Conservation (phyloP, 2,888 invertebrate genomes). For the Oscheius onirici region DNA sequence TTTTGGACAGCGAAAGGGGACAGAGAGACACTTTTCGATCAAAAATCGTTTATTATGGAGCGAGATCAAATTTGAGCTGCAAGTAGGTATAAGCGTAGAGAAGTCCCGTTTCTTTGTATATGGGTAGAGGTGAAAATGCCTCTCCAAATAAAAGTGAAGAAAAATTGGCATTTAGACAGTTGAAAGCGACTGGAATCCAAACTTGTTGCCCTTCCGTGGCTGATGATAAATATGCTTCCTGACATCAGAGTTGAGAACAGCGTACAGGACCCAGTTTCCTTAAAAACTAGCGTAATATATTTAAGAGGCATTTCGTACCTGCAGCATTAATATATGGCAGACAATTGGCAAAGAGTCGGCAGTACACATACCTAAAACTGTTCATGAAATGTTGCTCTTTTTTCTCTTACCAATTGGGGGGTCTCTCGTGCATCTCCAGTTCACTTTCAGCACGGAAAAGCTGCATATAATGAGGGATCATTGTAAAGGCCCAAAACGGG, state of each 20-base stretch:
- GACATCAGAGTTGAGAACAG: slow-evolving; percentile 62
- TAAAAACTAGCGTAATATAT: slow-evolving; percentile 34
- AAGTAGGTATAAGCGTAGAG: too few relatives aligned
- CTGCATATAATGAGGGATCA: slow-evolving; percentile 44
- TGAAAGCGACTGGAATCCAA: slow-evolving; percentile 21
- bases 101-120: too few relatives aligned
- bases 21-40: too few relatives aligned
- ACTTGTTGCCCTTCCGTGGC: slow-evolving; percentile 40
- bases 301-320: slow-evolving; percentile 27
- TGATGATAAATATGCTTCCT: slow-evolving; percentile 60
- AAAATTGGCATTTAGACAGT: slow-evolving; percentile 6
- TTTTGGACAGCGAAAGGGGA: not conserved
- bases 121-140: too few relatives aligned
- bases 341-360: slow-evolving; percentile 59
- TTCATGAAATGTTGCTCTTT: too few relatives aligned
- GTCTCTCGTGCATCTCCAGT: not conserved
- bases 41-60: too few relatives aligned
- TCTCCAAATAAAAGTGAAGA: too few relatives aligned
- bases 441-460: not conserved
- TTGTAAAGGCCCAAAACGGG: slow-evolving; percentile 61
- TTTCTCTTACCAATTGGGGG: slow-evolving; percentile 13
- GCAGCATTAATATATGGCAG: slow-evolving; percentile 67
- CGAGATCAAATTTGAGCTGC: too few relatives aligned
- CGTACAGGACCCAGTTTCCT: slow-evolving; percentile 67
- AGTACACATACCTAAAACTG: slow-evolving; percentile 39